phyloP scores from a whole-genome alignment of 2,888 invertebrate species.

The Diadromus collaris region DNA sequence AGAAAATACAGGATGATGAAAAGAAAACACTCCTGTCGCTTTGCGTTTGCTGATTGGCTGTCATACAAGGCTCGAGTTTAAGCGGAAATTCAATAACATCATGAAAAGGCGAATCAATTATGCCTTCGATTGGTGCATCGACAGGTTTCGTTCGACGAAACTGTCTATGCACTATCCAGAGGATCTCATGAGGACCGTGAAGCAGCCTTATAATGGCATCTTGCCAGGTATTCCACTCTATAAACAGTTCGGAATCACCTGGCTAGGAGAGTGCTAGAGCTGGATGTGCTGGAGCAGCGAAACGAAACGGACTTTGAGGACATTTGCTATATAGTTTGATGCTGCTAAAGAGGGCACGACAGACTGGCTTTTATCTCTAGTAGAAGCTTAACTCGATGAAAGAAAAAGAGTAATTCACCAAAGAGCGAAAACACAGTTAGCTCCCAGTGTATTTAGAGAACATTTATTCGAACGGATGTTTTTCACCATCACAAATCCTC shows the following conservation, averaged over 20 bases:
- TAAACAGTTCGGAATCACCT: conserved; percentile 16
- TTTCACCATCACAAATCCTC: background rate
- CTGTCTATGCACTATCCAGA: too few species aligned
- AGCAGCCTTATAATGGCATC: background rate
- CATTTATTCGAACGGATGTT: conserved; percentile 13
- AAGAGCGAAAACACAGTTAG: background rate
- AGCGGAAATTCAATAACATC: too few species aligned
- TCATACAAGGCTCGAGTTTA: too few species aligned
- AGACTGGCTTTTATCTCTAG: conserved; percentile 9
- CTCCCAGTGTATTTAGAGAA: conserved; percentile 10
- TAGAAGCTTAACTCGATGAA: background rate
- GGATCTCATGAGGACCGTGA: too few species aligned
- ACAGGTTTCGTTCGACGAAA: too few species aligned
- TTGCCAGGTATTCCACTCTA: conserved; percentile 9
- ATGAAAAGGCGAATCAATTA: too few species aligned
- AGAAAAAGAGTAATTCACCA: background rate
- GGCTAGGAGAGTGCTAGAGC: too few species aligned
- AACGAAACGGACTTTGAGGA: conserved; percentile 18
- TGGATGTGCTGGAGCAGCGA: conserved; percentile 20
- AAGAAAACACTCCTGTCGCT: too few species aligned
- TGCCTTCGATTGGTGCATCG: too few species aligned
- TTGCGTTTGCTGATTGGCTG: background rate
- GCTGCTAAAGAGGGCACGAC: background rate
- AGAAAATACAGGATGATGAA: too few species aligned
- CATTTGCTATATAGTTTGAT: conserved; percentile 24